Percentiles rank a stretch among this genome's conserved stretches.
Evolutionary conservation across 2,888 invertebrate species (phyloP).

Genomic region (Chelonus formosanus): DNA sequence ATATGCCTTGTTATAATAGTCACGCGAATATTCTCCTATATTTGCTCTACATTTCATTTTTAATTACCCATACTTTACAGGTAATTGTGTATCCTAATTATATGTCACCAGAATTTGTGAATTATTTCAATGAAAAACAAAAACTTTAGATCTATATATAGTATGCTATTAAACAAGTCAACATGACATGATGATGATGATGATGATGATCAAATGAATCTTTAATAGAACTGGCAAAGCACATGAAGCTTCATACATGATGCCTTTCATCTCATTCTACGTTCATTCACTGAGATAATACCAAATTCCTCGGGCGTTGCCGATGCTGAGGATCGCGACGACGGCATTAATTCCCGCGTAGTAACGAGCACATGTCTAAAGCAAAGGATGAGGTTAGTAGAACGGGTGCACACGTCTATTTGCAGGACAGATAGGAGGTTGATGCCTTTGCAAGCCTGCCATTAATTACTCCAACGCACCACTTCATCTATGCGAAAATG

Average conservation of each 20-base stretch:
- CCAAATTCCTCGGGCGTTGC: slow-evolving; percentile 27
- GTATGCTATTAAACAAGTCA: too few relatives aligned
- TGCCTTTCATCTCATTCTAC: slow-evolving; percentile 29
- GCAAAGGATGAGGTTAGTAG: slow-evolving; percentile 37
- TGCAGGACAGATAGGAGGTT: slow-evolving; percentile 38
- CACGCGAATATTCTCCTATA: not conserved
- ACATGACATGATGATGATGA: too few relatives aligned
- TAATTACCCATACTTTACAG: not conserved
- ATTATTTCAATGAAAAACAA: too few relatives aligned
- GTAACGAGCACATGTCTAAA: slow-evolving; percentile 38
- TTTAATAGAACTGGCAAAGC: too few relatives aligned
- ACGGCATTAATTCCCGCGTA: slow-evolving; percentile 40
- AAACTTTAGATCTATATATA: too few relatives aligned
- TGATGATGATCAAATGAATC: too few relatives aligned
- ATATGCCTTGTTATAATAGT: slow-evolving; percentile 8
- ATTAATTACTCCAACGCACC: slow-evolving; percentile 46
- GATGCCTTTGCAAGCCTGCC: slow-evolving; percentile 42
- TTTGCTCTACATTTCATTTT: not conserved
- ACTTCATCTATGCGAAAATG: slow-evolving; percentile 48
- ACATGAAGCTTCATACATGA: not conserved
- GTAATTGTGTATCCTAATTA: too few relatives aligned
- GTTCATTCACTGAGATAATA: slow-evolving; percentile 33
- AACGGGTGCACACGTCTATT: slow-evolving; percentile 29
- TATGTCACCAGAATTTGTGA: too few relatives aligned
- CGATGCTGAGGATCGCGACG: slow-evolving; percentile 30